phyloP scores from a whole-genome alignment of 2,888 invertebrate species.

The Amorpha juglandis region DNA sequence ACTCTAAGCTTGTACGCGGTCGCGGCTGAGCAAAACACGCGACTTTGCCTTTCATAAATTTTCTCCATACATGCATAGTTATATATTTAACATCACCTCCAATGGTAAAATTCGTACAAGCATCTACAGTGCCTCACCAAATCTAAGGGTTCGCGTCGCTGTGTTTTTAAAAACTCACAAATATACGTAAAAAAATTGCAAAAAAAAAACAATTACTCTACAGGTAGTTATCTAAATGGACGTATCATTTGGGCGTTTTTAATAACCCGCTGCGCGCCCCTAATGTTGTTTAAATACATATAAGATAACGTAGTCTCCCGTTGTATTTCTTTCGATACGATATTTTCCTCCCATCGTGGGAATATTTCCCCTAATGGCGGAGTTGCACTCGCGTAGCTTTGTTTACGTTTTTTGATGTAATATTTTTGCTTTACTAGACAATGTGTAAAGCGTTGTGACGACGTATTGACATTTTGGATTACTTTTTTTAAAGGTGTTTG shows the following conservation, averaged over 20 bases:
- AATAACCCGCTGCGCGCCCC: not conserved
- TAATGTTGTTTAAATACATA: conserved; percentile 6
- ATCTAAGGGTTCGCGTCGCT: not conserved
- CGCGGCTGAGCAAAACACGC: no score
- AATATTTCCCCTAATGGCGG: conserved; percentile 11
- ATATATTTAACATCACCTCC: conserved; percentile 10
- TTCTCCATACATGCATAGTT: conserved; percentile 15
- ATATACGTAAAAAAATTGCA: not conserved
- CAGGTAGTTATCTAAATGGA: not conserved
- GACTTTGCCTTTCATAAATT: not conserved
- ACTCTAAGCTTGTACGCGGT: not conserved
- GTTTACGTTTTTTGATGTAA: conserved; percentile 14
- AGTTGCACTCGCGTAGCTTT: conserved; percentile 10
- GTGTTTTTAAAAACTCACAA: not conserved
- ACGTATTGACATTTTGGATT: not conserved
- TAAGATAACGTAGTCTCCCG: conserved; percentile 15
- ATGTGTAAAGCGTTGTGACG: conserved; percentile 16
- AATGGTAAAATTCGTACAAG: conserved; percentile 15
- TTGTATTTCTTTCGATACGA: conserved; percentile 7
- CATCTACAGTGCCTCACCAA: conserved; percentile 22
- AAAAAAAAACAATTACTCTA: not conserved
- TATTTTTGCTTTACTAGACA: conserved; percentile 20
- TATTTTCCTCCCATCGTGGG: conserved; percentile 1
- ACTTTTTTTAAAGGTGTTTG: conserved; percentile 38
- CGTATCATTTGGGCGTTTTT: not conserved